These are phyloP conservation scores for Telmatochromis sp. DNA, from an alignment of 2,113 vertebrate species.

Conservation along the genomic window DNA sequence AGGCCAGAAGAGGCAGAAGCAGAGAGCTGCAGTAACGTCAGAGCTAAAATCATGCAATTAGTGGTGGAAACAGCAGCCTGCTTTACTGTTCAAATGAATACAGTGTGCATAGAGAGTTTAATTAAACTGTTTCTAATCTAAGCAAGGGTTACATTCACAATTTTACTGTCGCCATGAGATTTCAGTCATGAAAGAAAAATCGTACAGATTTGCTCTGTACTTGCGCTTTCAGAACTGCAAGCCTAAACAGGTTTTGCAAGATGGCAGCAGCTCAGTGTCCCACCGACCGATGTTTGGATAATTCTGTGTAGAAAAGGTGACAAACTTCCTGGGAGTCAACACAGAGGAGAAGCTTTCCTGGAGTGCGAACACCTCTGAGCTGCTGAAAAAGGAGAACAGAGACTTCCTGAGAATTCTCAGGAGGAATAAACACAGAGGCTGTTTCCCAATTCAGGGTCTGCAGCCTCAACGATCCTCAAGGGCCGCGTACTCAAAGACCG, in stretches of 20 bases:
- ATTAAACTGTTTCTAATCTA: background rate
- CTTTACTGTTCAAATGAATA: accelerated
- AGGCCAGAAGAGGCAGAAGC: background rate
- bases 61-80: background rate
- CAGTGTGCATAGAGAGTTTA: accelerated
- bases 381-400: background rate
- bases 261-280: background rate
- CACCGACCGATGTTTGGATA: background rate
- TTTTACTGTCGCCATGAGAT: too few relatives aligned
- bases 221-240: background rate
- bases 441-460: accelerated
- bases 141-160: background rate
- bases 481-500: accelerated
- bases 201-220: accelerated
- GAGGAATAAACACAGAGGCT: background rate
- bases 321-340: background rate
- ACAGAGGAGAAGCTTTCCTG: background rate
- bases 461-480: accelerated
- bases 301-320: background rate
- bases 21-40: background rate
- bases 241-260: background rate
- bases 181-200: background rate
- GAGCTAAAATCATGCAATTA: background rate
- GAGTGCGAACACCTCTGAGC: accelerated
- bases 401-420: background rate